Evolutionary conservation across 2,888 invertebrate species (phyloP).

Genomic region (Chloroclystis v-ata): DNA sequence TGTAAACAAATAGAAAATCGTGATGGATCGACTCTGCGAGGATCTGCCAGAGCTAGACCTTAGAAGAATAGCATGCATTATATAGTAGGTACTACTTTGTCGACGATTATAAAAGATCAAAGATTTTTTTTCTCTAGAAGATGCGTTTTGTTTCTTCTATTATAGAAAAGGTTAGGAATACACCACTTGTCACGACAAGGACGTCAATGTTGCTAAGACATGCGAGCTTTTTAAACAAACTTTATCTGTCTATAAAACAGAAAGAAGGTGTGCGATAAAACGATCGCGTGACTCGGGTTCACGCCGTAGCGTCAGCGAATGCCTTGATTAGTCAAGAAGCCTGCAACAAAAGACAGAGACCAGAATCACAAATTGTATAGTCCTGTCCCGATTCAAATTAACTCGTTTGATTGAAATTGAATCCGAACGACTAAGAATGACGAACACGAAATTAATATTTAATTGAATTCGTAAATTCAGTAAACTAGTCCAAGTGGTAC

Average conservation of each 20-base stretch:
- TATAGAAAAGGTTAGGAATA: no score
- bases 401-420: conserved; percentile 15
- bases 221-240: conserved; percentile 74
- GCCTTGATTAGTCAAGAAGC: conserved; percentile 63
- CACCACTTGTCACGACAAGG: conserved; percentile 68
- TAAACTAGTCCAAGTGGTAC: conserved; percentile 55
- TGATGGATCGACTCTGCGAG: no score
- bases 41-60: no score
- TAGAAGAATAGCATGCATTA: background rate
- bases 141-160: conserved; percentile 48
- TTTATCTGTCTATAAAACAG: conserved; percentile 72
- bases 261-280: conserved; percentile 74
- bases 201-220: conserved; percentile 66
- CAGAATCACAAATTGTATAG: conserved; percentile 30
- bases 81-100: no score
- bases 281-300: conserved; percentile 70
- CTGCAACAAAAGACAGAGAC: conserved; percentile 39
- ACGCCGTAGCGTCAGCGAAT: conserved; percentile 60
- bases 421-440: conserved; percentile 10
- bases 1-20: no score
- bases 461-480: conserved; percentile 37
- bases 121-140: no score
- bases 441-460: conserved; percentile 28
- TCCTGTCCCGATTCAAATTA: conserved; percentile 1
- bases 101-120: no score